Evolutionary conservation across 2,113 vertebrate species (phyloP), one percentile per base, ranked within the genome.

Genomic region (Oriolus oriolus): DNA sequence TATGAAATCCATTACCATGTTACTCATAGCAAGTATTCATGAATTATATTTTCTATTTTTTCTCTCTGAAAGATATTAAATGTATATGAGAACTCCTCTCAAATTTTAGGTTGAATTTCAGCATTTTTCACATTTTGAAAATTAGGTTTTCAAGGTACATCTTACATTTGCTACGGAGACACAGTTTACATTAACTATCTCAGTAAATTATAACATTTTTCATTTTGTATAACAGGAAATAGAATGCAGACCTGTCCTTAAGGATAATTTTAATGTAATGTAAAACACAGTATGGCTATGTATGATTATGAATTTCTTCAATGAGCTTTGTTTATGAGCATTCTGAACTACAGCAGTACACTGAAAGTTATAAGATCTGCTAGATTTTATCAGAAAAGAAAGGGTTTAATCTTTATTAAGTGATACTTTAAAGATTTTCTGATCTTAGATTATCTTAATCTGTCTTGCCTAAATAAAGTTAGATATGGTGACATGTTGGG

Each of bases 321-420:
- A 8, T 64, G 11, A 37, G 4, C 2, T 73, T 68, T 68, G 1
- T 49, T 75, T 41, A n/a, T n/a, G 7, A 0, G 18, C 2, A 1
- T 84, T 73, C 21, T 74, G 31, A 90, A 44, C 19, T 45, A 23
- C 5, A 70, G 16, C 2, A 74, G 7, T 42, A 53, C 15, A 24
- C 11, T 35, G 16, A 37, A 82, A 74, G 13, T 70, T 41, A 6
- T 28, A 66, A 61, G 9, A 49, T 19, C 21, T 60, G 7, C 8
- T 37, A 78, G 52, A 20, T 70, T 90, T 69, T 45, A 42, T 85
- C 28, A 49, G 7, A 65, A 76, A 11, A 87, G 0, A 87, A 44
- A 61, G 10, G 0, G 11, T 61, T 95, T 74, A 47, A 28, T 70
- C 6, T 66, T 79, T 87, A 11, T 47, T 22, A 53, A 35, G 3